Evolutionary conservation across 2,113 vertebrate species (phyloP).

Genomic region (Phrynocephalus versicolor): DNA sequence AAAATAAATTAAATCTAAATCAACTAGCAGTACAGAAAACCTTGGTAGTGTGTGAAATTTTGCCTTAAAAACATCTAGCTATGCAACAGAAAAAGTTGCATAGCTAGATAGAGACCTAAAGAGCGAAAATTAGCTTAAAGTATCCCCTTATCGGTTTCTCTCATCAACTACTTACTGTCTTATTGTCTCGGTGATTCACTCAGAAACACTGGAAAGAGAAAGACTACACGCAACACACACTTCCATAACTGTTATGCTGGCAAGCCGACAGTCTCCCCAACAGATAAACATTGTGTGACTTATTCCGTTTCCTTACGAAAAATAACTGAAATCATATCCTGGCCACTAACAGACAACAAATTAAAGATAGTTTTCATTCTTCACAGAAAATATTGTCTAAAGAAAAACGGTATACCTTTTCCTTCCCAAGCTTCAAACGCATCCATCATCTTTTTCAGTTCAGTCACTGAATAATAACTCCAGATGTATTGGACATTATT

Average conservation of each 20-base stretch:
- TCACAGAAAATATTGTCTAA: not conserved
- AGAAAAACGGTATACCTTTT: constrained; percentile 64
- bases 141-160: too few relatives aligned
- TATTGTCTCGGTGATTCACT: too few relatives aligned
- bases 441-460: constrained; percentile 79
- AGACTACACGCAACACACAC: too few relatives aligned
- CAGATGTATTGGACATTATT: constrained; percentile 80
- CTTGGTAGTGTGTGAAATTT: not conserved
- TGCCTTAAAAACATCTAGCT: too few relatives aligned
- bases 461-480: constrained; percentile 78
- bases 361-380: not conserved
- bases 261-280: not conserved
- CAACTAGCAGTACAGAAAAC: not conserved
- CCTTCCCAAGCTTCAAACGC: constrained; percentile 77
- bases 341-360: not conserved
- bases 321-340: not conserved
- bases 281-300: not conserved
- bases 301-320: not conserved
- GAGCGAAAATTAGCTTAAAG: too few relatives aligned
- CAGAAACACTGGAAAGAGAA: too few relatives aligned
- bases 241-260: not conserved
- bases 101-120: too few relatives aligned
- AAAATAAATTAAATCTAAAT: too few relatives aligned
- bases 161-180: too few relatives aligned
- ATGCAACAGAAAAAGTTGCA: too few relatives aligned